These are phyloP conservation scores for Anoplopoma fimbria DNA, from an alignment of 2,113 vertebrate genomes.

Conservation along the genomic window DNA sequence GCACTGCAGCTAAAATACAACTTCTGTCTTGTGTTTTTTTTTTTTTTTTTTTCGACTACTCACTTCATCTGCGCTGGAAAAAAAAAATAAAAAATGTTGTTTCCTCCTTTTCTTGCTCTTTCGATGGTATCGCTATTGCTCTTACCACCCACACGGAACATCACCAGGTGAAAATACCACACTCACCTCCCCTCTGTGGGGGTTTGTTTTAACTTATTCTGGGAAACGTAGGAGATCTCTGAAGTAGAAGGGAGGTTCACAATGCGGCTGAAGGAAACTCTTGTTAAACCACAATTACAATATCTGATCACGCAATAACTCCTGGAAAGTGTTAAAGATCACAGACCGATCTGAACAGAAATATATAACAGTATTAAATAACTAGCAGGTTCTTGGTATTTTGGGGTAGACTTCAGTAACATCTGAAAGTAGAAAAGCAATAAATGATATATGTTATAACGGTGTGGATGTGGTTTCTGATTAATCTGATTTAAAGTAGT, in stretches of 20 bases:
- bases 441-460: not conserved
- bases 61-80: constrained; percentile 42
- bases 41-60: constrained; percentile 1
- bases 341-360: not conserved
- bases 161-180: constrained; percentile 37
- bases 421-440: not conserved
- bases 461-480: not conserved
- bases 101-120: constrained; percentile 16
- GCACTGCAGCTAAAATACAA: not conserved
- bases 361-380: not conserved
- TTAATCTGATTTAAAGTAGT: not conserved
- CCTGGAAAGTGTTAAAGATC: constrained; percentile 34
- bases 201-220: constrained; percentile 35
- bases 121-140: constrained; percentile 11
- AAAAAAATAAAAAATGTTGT: constrained; percentile 16
- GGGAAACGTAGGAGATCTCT: constrained; percentile 42
- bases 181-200: constrained; percentile 12
- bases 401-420: not conserved
- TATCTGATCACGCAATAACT: not conserved
- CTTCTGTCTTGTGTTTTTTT: not conserved
- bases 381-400: not conserved
- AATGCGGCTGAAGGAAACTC: constrained; percentile 10
- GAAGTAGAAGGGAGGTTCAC: constrained; percentile 10
- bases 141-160: constrained; percentile 59
- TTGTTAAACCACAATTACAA: not conserved